Base-by-base conservation (phyloP, 2,113 vertebrate species). In the Platycercus adscitus region DNA sequence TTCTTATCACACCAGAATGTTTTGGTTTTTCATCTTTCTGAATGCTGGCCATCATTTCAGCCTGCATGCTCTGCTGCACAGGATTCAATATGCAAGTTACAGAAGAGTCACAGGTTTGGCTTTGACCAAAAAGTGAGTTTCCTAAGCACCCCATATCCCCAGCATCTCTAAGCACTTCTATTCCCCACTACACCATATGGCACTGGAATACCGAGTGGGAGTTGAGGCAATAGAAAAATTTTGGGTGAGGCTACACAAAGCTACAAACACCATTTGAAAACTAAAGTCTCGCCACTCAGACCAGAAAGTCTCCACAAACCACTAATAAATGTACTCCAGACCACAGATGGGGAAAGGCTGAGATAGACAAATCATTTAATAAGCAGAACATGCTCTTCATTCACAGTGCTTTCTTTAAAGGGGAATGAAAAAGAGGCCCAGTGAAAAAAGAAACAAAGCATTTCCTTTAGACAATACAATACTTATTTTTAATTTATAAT, bases 281-380 rank as follows among this genome's bases (percentile, higher is more conserved):
- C 80, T 87, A 58, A 89, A 86, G 77, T 92, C 86, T 96, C 16
- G 2, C 86, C 70, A 53, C 88, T 94, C 73, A 91, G 88, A 96
- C 92, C 95, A 95, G 86, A 93, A 89, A 94, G 70, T 91, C 81
- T 95, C 91, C 93, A 95, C 95, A 96, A 93, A 94, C 92, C 95
- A 92, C 92, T 93, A 94, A 96, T 94, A 97, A 96, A 87, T 94
- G 92, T 92, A 58, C 86, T 96, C 81, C 81, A 95, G 92, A 97
- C 96, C 96, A 97, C 95, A 96, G 81, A 1, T 88, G 84, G 63
- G 84, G 75, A 95, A 94, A 77, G 63, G 37, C 91, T 96, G 88
- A 96, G 95, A 93, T 92, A 96, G 93, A 92, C 91, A 95, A 96
- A 94, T 93, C 81, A 89, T 86, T 96, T 96, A 72, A 96, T 95